Conservation (phyloP, 2,113 vertebrate species). For the Limanda limanda region DNA sequence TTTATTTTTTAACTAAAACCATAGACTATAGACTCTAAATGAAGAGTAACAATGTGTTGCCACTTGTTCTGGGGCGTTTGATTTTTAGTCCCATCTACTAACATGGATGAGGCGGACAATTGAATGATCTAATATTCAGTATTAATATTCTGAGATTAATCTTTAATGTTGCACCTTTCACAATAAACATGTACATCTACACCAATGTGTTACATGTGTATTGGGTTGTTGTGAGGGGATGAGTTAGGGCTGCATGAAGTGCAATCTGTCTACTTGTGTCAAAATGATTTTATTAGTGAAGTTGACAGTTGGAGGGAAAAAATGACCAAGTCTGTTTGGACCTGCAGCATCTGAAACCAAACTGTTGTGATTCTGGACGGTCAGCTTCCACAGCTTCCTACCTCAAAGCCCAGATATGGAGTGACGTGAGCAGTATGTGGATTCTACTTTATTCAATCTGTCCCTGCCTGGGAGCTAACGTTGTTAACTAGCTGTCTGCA, state of each 20-base stretch:
- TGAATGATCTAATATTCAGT: too few species aligned
- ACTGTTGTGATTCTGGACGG: too few species aligned
- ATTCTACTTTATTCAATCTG: background rate
- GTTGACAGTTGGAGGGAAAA: background rate
- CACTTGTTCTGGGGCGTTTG: too few species aligned
- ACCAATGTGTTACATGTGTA: too few species aligned
- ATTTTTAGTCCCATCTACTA: background rate
- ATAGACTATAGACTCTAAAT: too few species aligned
- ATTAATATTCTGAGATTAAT: too few species aligned
- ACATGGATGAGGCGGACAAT: too few species aligned
- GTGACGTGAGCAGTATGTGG: background rate
- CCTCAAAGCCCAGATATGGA: too few species aligned
- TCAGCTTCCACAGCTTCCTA: background rate
- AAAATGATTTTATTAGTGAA: background rate
- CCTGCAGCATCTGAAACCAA: background rate
- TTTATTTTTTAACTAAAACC: too few species aligned
- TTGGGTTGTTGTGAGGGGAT: background rate
- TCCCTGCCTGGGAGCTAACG: background rate
- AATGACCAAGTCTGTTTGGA: background rate
- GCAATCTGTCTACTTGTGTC: background rate
- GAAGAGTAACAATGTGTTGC: too few species aligned
- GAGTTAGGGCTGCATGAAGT: background rate
- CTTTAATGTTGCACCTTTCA: too few species aligned
- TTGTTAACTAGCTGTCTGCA: constrained; percentile 7
- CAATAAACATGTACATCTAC: too few species aligned